Conservation (phyloP, 2,888 invertebrate species). For the Hirudinaria manillensis region DNA sequence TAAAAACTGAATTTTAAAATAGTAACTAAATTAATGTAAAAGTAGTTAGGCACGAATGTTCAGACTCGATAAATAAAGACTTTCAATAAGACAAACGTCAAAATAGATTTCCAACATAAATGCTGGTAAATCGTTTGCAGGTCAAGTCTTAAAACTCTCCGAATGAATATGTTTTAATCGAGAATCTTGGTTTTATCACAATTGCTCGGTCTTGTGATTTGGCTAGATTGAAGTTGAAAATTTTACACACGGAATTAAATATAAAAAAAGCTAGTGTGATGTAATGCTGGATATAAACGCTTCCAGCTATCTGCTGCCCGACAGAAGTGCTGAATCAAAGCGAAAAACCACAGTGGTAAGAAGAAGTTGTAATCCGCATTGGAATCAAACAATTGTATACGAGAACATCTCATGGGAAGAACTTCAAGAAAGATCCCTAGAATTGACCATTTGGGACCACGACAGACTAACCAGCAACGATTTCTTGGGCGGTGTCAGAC, state of each 20-base stretch:
- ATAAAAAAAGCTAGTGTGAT: neutral
- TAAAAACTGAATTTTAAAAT: neutral
- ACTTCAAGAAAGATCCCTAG: constrained; percentile 74
- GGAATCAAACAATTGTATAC: constrained; percentile 85
- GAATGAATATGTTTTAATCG: too few relatives aligned
- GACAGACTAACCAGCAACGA: constrained; percentile 85
- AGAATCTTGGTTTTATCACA: neutral
- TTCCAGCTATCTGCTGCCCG: constrained; percentile 79
- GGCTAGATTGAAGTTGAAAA: neutral
- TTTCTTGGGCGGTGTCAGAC: constrained; percentile 84
- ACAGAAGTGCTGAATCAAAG: constrained; percentile 80
- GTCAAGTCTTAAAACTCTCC: too few relatives aligned
- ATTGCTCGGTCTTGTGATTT: neutral
- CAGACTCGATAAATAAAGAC: neutral
- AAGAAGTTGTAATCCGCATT: constrained; percentile 74
- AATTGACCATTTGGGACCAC: constrained; percentile 91
- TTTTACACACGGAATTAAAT: neutral
- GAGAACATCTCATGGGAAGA: constrained; percentile 76
- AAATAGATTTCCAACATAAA: too few relatives aligned
- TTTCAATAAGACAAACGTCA: too few relatives aligned
- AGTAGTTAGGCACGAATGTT: neutral
- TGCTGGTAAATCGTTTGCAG: too few relatives aligned
- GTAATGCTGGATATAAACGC: too few relatives aligned
- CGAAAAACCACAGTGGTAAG: constrained; percentile 84
- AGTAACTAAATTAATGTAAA: constrained; percentile 2